A percentile compares a stretch with the other conserved stretches of the same genome.
Conservation (phyloP, 2,888 invertebrate genomes). For the Latheticus oryzae region DNA sequence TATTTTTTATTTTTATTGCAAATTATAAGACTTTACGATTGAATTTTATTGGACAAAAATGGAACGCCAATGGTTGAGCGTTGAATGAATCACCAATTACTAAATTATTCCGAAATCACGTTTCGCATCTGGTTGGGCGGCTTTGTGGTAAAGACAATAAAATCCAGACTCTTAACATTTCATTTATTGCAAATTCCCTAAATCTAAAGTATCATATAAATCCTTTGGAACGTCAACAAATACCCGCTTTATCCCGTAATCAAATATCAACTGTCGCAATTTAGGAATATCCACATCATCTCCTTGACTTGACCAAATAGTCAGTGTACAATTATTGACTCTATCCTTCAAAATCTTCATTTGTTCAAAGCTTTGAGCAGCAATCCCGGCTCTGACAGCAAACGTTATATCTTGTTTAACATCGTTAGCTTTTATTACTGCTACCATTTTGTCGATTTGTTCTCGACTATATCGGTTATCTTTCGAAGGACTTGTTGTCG, state of each 20-base stretch:
- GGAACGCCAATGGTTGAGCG: slow-evolving; percentile 11
- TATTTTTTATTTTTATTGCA: too few relatives aligned
- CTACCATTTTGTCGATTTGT: slow-evolving; percentile 78
- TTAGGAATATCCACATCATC: slow-evolving; percentile 77
- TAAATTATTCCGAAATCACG: slow-evolving; percentile 21
- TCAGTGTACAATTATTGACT: slow-evolving; percentile 73
- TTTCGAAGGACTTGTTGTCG: slow-evolving; percentile 73
- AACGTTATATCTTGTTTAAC: slow-evolving; percentile 82
- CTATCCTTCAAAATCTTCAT: slow-evolving; percentile 72
- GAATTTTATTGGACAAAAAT: too few relatives aligned
- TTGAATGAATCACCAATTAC: slow-evolving; percentile 35
- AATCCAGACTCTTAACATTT: too few relatives aligned
- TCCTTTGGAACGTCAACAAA: slow-evolving; percentile 83
- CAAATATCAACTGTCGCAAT: slow-evolving; percentile 74
- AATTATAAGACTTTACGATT: too few relatives aligned
- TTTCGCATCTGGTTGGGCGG: not conserved
- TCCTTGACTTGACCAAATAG: slow-evolving; percentile 80
- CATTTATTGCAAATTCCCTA: too few relatives aligned
- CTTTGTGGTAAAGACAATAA: not conserved
- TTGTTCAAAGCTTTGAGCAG: slow-evolving; percentile 73
- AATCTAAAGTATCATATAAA: slow-evolving; percentile 67
- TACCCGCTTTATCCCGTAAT: slow-evolving; percentile 75
- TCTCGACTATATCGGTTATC: slow-evolving; percentile 72
- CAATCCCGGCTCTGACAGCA: slow-evolving; percentile 79
- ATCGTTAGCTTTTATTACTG: slow-evolving; percentile 68